phyloP scores from a whole-genome alignment of 2,797 vertebrate species.

The Melanotaenia maccullochi region DNA sequence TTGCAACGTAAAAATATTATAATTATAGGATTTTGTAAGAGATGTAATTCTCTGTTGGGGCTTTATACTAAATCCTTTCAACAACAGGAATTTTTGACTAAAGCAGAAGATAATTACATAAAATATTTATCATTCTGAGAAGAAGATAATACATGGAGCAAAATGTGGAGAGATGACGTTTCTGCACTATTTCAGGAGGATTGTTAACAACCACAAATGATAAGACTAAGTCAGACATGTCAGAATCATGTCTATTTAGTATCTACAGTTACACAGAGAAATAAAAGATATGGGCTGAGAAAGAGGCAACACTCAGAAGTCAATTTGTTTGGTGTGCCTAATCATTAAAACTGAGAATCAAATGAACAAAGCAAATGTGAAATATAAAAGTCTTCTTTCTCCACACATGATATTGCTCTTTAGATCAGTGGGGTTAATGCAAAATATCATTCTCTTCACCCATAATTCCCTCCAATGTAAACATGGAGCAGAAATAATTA shows the following conservation, averaged over 20 bases:
- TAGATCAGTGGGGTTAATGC: conserved; percentile 35
- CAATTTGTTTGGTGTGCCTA: conserved; percentile 6
- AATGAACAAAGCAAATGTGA: neutral
- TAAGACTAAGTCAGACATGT: neutral
- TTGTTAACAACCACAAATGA: neutral
- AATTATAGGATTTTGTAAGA: neutral
- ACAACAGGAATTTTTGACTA: neutral
- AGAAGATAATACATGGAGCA: conserved; percentile 3
- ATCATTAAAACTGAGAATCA: conserved; percentile 13
- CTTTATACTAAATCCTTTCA: conserved; percentile 24
- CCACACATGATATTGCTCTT: conserved; percentile 12
- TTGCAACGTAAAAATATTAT: conserved; percentile 5
- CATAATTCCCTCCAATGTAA: conserved; percentile 47
- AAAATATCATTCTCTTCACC: conserved; percentile 23
- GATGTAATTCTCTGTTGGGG: conserved; percentile 11
- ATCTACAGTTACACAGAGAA: neutral
- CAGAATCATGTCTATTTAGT: neutral
- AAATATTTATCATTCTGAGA: conserved; percentile 1
- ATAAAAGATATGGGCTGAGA: neutral
- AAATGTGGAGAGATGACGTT: neutral
- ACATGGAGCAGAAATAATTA: conserved; percentile 50
- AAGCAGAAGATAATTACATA: conserved; percentile 26
- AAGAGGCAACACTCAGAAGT: neutral
- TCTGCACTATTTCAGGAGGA: conserved; percentile 7
- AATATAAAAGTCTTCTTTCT: conserved; percentile 16